phyloP scores from a whole-genome alignment of 2,888 invertebrate species.

The Abrostola triplasia region DNA sequence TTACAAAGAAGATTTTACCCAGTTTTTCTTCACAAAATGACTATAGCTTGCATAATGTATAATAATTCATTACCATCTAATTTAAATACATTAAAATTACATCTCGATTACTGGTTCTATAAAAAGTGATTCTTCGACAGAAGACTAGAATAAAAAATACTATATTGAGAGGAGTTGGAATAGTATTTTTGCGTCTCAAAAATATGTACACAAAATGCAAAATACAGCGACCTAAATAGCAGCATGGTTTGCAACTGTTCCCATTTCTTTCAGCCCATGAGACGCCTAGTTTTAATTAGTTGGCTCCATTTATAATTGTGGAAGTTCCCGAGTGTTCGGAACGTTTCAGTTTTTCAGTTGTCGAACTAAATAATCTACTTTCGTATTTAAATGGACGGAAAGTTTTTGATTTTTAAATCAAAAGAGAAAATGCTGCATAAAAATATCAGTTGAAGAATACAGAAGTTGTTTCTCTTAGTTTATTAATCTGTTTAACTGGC shows the following conservation, averaged over 20 bases:
- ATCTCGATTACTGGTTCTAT: no score
- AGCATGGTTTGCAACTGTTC: not conserved
- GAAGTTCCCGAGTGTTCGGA: not conserved
- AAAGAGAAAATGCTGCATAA: not conserved
- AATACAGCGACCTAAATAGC: not conserved
- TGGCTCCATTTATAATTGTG: conserved; percentile 7
- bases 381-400: not conserved
- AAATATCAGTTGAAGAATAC: no score
- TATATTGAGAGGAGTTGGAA: not conserved
- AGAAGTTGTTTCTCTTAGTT: no score
- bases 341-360: conserved; percentile 1
- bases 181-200: not conserved
- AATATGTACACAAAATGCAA: not conserved
- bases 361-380: conserved; percentile 2
- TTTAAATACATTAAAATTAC: no score
- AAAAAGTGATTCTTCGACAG: no score
- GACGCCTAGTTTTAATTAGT: conserved; percentile 26
- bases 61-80: no score
- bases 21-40: no score
- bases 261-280: conserved; percentile 19
- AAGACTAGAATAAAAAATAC: not conserved
- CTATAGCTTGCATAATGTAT: no score
- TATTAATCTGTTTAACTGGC: no score
- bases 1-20: no score
- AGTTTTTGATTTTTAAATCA: not conserved